These are phyloP conservation scores for Perizoma flavofasciatum DNA, from an alignment of 2,888 invertebrate genomes.

Conservation along the genomic window DNA sequence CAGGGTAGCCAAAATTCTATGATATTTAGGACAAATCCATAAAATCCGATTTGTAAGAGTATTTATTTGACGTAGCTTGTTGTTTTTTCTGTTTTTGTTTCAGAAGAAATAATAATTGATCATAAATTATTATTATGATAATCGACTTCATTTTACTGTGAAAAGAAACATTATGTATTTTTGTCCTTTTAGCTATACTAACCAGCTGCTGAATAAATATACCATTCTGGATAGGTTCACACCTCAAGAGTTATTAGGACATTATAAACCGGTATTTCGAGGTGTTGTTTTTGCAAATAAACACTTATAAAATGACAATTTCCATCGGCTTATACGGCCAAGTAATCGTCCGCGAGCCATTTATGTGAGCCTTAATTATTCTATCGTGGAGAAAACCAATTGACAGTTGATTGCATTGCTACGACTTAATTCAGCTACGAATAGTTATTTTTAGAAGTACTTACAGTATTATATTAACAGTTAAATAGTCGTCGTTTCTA, in stretches of 20 bases:
- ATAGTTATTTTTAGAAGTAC: not conserved
- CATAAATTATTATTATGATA: no score
- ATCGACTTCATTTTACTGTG: no score
- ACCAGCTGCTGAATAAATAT: no score
- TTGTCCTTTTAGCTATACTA: no score
- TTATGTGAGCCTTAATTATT: constrained; percentile 19
- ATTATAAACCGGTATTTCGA: constrained; percentile 8
- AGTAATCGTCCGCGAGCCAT: constrained; percentile 19
- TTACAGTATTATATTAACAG: not conserved
- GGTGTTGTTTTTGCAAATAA: constrained; percentile 8
- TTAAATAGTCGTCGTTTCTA: no score
- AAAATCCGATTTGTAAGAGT: no score
- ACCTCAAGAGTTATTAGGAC: constrained; percentile 13
- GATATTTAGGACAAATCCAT: not conserved
- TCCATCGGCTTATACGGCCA: constrained; percentile 22
- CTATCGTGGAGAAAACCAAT: constrained; percentile 23
- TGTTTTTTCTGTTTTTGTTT: no score
- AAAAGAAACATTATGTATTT: no score
- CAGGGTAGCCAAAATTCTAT: constrained; percentile 2
- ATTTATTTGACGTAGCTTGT: no score
- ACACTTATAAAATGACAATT: constrained; percentile 18
- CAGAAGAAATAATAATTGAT: not conserved
- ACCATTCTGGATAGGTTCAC: not conserved
- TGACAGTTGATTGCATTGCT: constrained; percentile 11
- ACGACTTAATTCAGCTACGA: constrained; percentile 18